Base-by-base conservation (phyloP, 2,888 invertebrate genomes). In the Synergus itoensis region DNA sequence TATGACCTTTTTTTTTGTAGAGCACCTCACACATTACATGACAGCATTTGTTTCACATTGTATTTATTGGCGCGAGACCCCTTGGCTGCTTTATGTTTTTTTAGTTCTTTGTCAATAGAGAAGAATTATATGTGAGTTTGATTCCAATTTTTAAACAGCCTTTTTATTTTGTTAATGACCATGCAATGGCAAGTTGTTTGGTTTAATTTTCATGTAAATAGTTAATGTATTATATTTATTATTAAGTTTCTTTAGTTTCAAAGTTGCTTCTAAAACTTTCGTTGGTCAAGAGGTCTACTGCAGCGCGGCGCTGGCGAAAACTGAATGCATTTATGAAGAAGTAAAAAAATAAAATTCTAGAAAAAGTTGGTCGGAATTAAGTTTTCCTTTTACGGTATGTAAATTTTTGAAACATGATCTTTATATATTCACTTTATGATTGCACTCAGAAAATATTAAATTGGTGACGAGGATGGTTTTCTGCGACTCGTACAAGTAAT, bases 41-140 rank as follows among this genome's bases (percentile, higher is more conserved):
- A 77, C 48, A 73, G n/a, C 53, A 73, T 73, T 65, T 53, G 73
- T 79, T 80, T 83, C 83, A 82, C 77, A 77, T 83, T 80, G 81
- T 84, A 86, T 85, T 78, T 57, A 82, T 84, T 88, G 80, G 91
- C 91, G 90, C 90, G 89, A 91, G 91, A 88, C 87, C 90, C 87
- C 86, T 92, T 88, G 92, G 89, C 87, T 80, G 80, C 69, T 81
- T 75, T 64, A 65, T 77, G 80, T 79, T 80, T 81, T 64, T 67
- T 81, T n/a, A 43, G 45, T 73, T 48, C 78, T 77, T 78, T 65
- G 69, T 53, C 1, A 76, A 53, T 48, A 36, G 14, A 21, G 69
- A 45, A 73, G n/a, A 48, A 9, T n/a, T 48, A 43, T 40, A 65
- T n/a, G 16, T 18, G 76, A 53, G 45, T 69, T n/a, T 75, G 53